Conservation (phyloP, 2,888 invertebrate genomes). For the Amphipyra berbera region DNA sequence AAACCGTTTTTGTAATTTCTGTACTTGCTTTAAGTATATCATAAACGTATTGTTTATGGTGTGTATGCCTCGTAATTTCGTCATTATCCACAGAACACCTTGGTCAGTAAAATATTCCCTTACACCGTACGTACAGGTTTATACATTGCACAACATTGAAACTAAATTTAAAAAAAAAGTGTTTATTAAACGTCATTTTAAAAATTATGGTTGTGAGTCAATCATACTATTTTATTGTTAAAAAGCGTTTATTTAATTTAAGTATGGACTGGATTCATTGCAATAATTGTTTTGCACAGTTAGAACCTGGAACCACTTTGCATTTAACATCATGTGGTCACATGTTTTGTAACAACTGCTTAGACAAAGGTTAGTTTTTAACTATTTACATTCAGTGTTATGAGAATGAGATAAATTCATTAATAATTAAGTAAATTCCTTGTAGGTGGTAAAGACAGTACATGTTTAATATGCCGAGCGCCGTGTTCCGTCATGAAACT, state of each 20-base stretch:
- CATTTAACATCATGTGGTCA: conserved; percentile 88
- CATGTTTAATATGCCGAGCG: conserved; percentile 82
- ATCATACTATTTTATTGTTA: conserved; percentile 28
- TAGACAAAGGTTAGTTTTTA: conserved; percentile 75
- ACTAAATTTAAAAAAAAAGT: conserved; percentile 2
- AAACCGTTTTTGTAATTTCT: too few relatives aligned
- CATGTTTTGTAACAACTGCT: conserved; percentile 87
- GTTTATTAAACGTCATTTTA: conserved; percentile 38
- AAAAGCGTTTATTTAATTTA: conserved; percentile 30
- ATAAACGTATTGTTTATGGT: too few relatives aligned
- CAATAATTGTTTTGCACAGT: conserved; percentile 85
- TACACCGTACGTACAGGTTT: too few relatives aligned
- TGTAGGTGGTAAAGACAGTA: conserved; percentile 81
- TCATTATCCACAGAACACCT: too few relatives aligned
- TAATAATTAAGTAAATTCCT: conserved; percentile 19
- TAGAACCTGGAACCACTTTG: conserved; percentile 82
- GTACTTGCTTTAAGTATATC: too few relatives aligned
- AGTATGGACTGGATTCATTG: conserved; percentile 89
- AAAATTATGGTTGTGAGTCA: conserved; percentile 33
- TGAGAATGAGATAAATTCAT: conserved; percentile 6
- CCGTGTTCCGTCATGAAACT: conserved; percentile 86
- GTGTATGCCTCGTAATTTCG: too few relatives aligned
- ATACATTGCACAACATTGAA: conserved; percentile 6
- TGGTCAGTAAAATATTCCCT: too few relatives aligned
- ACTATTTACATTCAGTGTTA: neutral